Evolutionary conservation across 2,113 vertebrate species (phyloP), one percentile per base, ranked within the genome.

Genomic region (Camelus bactrianus): DNA sequence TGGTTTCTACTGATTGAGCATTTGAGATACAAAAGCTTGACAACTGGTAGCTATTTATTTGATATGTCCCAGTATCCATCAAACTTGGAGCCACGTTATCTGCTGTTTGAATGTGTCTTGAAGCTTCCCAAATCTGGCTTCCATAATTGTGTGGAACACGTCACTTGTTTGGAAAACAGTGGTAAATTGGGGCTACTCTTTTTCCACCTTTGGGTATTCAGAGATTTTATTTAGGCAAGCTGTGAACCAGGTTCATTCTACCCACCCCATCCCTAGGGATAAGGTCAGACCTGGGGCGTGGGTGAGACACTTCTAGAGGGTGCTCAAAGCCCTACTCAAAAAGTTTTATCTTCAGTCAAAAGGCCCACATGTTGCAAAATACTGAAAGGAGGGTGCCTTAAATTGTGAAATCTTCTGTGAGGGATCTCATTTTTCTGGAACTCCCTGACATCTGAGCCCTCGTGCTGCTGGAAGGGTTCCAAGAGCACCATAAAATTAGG

Each of bases 401-500:
- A 86, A 70, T 97, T 97, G 93, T 97, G 96, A 97, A 97, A 97
- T 98, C 85, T 76, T 97, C 96, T 80, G 93, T 65, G 69, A 95
- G 80, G 30, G 81, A 97, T 87, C 93, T 96, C 95, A 94, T 96
- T 98, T 98, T 98, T 97, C 97, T 98, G 94, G 89, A 98, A 97
- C 96, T 97, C 96, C 94, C 94, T 97, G 94, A 95, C 95, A 98
- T 97, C 73, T 91, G 95, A 98, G 86, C 91, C 96, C 91, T 96
- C 1, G 9, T 93, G 95, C 83, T 96, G 24, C 89, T 98, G 97
- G 97, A 89, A 84, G 32, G 1, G 30, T 89, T 96, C 97, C 97
- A 98, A 97, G 76, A 97, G 90, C 92, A 85, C 92, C 96, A 98
- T 98, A 97, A 98, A 98, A 97, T 94, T 80, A 97, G 96, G 90